These are phyloP conservation scores for Popillia japonica DNA, from an alignment of 1,140 invertebrate genomes.

Conservation along the genomic window DNA sequence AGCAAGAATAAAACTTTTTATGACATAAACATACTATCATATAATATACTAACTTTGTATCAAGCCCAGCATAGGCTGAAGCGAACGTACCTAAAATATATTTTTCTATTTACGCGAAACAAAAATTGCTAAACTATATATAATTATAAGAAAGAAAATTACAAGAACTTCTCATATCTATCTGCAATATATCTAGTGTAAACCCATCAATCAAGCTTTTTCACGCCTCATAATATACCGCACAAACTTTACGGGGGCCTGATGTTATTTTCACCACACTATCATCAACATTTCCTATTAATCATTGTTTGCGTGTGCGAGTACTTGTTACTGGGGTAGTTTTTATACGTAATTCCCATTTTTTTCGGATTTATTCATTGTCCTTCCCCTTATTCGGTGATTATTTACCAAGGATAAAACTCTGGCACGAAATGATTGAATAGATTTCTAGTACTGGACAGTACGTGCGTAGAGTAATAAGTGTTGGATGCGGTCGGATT, in stretches of 20 bases:
- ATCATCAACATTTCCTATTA: slow-evolving; percentile 6
- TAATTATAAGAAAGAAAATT: not conserved
- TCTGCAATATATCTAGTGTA: not conserved
- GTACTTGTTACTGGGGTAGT: not conserved
- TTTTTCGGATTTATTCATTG: not conserved
- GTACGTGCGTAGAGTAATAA: no score
- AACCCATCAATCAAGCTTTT: not conserved
- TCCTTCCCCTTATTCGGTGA: not conserved
- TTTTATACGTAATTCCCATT: not conserved
- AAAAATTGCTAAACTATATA: not conserved
- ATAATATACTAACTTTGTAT: no score
- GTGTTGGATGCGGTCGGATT: no score
- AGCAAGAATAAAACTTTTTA: no score
- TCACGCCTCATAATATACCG: not conserved
- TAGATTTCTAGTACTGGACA: no score
- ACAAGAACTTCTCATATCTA: not conserved
- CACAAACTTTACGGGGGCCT: not conserved
- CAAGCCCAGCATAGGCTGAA: no score
- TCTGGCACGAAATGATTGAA: not conserved
- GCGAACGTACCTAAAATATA: no score
- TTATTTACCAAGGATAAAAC: not conserved
- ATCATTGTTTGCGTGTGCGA: slow-evolving; percentile 17
- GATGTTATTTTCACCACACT: not conserved
- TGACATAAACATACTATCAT: no score
- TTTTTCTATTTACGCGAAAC: no score